Base-by-base conservation (phyloP, 1,140 invertebrate species). In the Cataglyphis hispanica region DNA sequence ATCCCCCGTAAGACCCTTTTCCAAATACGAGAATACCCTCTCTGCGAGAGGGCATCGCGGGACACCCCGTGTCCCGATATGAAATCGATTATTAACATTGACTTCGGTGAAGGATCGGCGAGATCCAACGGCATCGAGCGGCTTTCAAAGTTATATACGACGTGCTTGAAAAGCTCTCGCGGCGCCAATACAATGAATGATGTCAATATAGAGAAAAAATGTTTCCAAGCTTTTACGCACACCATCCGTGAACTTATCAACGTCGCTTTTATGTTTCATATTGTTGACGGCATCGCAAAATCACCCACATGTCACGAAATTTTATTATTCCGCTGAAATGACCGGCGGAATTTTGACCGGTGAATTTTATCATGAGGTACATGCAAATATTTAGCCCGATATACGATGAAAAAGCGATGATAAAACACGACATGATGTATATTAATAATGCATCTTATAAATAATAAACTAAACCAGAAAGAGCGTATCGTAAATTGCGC, bases 171-270 rank as follows among this genome's bases (percentile, higher is more conserved):
- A 89, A 89, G 78, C 66, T 87, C 78, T 90, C 58, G 50, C 61
- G 43, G 53, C 67, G 66, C 75, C 61, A 69, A 88, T 67, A 81
- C 84, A 86, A 89, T 83, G 77, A 88, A 88, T 76, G 87, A 77
- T 89, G 88, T 89, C 87, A 76, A 88, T 89, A 88, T 88, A 63
- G 40, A 63, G 61, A 66, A 77, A 84, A 84, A 88, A 74, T 61
- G 77, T 89, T 81, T 56, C 83, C 83, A 84, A 86, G 88, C 87
- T 81, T 86, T 88, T 76, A 76, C 83, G 70, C 75, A 83, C 50
- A 69, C 37, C 67, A 13, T 19, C 67, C 78, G 60, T 83, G 78
- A 50, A 83, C 78, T 83, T 83, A 74, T 83, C 78, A 83, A 74
- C 60, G 67, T 83, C 78, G 78, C 78, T 83, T 83, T 83, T 83